Evolutionary conservation across 1,140 invertebrate genomes (phyloP).

Genomic region (Nymphalis io): DNA sequence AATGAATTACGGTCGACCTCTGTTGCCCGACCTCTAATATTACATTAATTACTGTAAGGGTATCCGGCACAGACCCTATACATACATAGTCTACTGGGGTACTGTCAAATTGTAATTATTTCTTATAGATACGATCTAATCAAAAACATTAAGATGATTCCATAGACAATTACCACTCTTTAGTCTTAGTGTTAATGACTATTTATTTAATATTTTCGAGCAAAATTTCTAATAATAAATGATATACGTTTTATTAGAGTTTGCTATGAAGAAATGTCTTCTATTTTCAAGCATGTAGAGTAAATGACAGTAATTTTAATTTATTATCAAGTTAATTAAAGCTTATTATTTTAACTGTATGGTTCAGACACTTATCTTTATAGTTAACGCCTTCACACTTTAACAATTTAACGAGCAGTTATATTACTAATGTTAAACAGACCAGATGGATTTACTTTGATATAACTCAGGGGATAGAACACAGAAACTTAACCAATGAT

Average conservation of each 20-base stretch:
- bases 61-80: too few species aligned
- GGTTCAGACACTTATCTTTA: background rate
- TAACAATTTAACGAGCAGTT: background rate
- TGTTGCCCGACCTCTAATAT: too few species aligned
- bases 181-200: too few species aligned
- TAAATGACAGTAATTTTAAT: slow-evolving; percentile 1
- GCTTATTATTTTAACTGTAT: background rate
- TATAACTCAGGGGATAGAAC: background rate
- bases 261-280: background rate
- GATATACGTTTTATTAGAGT: too few species aligned
- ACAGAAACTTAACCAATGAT: too few species aligned
- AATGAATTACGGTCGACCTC: too few species aligned
- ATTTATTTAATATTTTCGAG: too few species aligned
- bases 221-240: background rate
- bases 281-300: background rate
- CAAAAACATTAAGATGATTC: background rate
- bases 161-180: background rate
- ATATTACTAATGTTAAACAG: background rate
- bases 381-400: background rate
- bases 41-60: too few species aligned
- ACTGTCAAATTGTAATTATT: too few species aligned
- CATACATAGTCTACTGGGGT: too few species aligned
- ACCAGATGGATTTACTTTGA: background rate
- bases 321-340: too few species aligned
- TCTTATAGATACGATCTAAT: too few species aligned